Conservation (phyloP, 2,797 vertebrate genomes). For the Enteromius afrohamiltoni region DNA sequence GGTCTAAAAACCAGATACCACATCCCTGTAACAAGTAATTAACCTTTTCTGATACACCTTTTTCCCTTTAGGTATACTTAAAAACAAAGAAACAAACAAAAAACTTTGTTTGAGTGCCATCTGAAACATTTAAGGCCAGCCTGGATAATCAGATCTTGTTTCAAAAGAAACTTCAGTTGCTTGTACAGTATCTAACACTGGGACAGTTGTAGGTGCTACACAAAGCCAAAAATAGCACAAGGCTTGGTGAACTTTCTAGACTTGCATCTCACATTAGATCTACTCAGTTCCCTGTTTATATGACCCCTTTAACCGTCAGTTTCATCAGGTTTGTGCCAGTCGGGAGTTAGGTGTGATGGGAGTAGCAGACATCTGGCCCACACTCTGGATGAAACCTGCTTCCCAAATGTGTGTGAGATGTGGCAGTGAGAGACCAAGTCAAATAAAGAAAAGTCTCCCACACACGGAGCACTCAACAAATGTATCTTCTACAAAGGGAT, state of each 20-base stretch:
- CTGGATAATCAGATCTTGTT: not conserved
- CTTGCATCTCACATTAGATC: not conserved
- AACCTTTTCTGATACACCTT: not conserved
- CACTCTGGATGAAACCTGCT: conserved; percentile 28
- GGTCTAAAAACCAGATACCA: conserved; percentile 61
- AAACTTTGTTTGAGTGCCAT: not conserved
- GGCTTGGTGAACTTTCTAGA: not conserved
- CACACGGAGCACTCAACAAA: not conserved
- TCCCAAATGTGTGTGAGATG: conserved; percentile 54
- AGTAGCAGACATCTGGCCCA: conserved; percentile 55
- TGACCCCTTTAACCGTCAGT: not conserved
- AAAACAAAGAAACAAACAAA: not conserved
- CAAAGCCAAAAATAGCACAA: not conserved
- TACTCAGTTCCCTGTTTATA: not conserved
- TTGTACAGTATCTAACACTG: too few relatives aligned
- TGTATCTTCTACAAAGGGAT: not conserved
- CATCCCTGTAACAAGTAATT: not conserved
- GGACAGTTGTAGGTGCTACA: not conserved
- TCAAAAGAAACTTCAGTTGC: not conserved
- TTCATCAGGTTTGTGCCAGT: conserved; percentile 5
- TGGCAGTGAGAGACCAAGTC: conserved; percentile 48
- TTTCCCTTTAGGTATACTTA: not conserved
- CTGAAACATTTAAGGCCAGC: too few relatives aligned
- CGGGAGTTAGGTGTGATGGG: conserved; percentile 17
- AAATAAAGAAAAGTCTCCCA: conserved; percentile 44